Evolutionary conservation across 2,113 vertebrate species (phyloP).

Genomic region (Sebastes schlegelii): DNA sequence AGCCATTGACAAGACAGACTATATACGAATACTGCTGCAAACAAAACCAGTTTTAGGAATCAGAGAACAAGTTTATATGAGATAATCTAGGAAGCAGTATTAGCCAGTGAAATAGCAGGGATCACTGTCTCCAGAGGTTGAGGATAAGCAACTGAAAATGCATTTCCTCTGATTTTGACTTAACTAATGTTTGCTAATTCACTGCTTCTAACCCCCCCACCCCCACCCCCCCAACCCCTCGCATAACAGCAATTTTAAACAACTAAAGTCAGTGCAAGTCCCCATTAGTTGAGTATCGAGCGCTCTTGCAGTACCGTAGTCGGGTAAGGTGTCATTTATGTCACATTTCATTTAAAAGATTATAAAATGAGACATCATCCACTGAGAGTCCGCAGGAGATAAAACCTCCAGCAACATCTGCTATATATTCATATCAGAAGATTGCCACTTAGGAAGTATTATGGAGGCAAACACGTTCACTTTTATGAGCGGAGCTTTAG

Average conservation of each 20-base stretch:
- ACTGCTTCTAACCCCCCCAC: neutral
- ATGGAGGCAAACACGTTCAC: neutral
- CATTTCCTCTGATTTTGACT: neutral
- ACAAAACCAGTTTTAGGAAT: slow-evolving; percentile 1
- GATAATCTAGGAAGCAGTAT: neutral
- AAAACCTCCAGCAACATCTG: neutral
- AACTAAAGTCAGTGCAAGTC: neutral
- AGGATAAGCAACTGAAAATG: slow-evolving; percentile 10
- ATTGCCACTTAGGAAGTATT: neutral
- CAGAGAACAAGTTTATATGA: neutral
- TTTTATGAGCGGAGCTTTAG: neutral
- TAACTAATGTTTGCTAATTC: slow-evolving; percentile 1
- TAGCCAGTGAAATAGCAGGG: neutral
- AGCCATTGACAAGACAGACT: neutral
- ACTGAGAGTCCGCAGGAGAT: neutral
- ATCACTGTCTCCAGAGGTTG: neutral
- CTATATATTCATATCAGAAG: neutral
- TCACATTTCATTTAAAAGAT: neutral
- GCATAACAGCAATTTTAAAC: neutral
- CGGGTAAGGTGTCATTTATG: neutral
- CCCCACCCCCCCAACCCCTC: too few species aligned
- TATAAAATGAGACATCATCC: neutral
- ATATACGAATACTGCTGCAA: neutral
- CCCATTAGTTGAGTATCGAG: neutral
- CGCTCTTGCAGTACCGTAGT: neutral